phyloP scores from a whole-genome alignment of 2,888 invertebrate species.

The Chymomyza procnemis region DNA sequence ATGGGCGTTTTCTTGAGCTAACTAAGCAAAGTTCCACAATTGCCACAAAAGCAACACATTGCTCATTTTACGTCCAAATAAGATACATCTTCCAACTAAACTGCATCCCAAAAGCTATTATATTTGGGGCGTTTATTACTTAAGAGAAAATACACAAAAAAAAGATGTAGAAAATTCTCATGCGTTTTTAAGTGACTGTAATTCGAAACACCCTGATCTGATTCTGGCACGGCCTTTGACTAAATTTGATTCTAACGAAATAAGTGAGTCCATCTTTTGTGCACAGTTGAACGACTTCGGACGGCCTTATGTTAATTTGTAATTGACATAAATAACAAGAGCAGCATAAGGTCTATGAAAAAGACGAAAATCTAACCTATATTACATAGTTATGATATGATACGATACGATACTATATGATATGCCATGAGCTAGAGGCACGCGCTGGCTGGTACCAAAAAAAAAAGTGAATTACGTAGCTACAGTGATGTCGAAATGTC shows the following conservation, averaged over 20 bases:
- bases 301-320: slow-evolving; percentile 56
- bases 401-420: too few species aligned
- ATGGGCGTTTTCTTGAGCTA: too few species aligned
- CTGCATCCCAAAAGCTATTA: too few species aligned
- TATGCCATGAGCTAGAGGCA: neutral
- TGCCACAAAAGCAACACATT: too few species aligned
- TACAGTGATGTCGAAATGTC: neutral
- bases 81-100: too few species aligned
- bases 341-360: slow-evolving; percentile 3
- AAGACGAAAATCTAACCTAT: slow-evolving; percentile 16
- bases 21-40: too few species aligned
- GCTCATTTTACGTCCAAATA: too few species aligned
- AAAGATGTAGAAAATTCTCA: neutral
- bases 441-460: neutral
- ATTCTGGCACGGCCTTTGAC: slow-evolving; percentile 34
- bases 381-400: slow-evolving; percentile 5
- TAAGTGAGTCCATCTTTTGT: slow-evolving; percentile 22
- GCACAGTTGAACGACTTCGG: slow-evolving; percentile 1
- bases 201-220: slow-evolving; percentile 30
- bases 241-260: slow-evolving; percentile 47
- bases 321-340: slow-evolving; percentile 56
- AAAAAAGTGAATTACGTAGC: neutral
- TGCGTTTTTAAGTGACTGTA: neutral
- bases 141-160: neutral
- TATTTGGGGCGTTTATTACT: too few species aligned